Evolutionary conservation across 30 jellyfish, hydroid and myxozoan species (phyloP).

Genomic region (Rhopilema esculentum): DNA sequence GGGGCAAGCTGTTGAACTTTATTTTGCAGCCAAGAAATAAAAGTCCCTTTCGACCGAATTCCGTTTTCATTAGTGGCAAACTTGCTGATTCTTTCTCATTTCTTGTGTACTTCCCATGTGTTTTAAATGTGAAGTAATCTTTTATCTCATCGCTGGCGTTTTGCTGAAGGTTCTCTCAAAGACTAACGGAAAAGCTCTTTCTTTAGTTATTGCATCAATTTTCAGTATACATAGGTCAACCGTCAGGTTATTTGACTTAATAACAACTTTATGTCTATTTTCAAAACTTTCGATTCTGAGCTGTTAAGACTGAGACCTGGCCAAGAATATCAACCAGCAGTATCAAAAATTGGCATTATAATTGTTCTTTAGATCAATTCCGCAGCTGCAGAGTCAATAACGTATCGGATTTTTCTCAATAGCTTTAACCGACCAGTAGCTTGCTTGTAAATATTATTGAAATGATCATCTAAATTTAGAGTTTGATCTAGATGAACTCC

Average conservation of each 20-base stretch:
- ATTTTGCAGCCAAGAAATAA: too few relatives aligned
- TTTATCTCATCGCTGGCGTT: too few relatives aligned
- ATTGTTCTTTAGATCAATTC: slow-evolving; percentile 29
- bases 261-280: slow-evolving; percentile 24
- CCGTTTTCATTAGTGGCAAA: too few relatives aligned
- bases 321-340: slow-evolving; percentile 48
- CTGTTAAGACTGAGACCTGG: slow-evolving; percentile 24
- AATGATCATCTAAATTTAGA: slow-evolving; percentile 42
- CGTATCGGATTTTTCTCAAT: slow-evolving; percentile 56
- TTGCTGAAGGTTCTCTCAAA: too few relatives aligned
- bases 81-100: too few relatives aligned
- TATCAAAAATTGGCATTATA: slow-evolving; percentile 20
- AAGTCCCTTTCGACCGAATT: too few relatives aligned
- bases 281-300: slow-evolving; percentile 40
- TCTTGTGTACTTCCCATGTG: too few relatives aligned
- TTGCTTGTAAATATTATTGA: slow-evolving; percentile 40
- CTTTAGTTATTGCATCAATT: neutral
- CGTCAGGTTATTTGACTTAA: slow-evolving; percentile 15
- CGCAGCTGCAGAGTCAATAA: slow-evolving; percentile 58
- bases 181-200: neutral
- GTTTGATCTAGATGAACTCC: slow-evolving; percentile 54
- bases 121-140: too few relatives aligned
- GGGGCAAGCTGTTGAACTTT: too few relatives aligned
- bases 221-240: neutral
- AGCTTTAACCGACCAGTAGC: slow-evolving; percentile 62